Evolutionary conservation across 2,888 invertebrate species (phyloP).

Genomic region (Lepidonotus clava): DNA sequence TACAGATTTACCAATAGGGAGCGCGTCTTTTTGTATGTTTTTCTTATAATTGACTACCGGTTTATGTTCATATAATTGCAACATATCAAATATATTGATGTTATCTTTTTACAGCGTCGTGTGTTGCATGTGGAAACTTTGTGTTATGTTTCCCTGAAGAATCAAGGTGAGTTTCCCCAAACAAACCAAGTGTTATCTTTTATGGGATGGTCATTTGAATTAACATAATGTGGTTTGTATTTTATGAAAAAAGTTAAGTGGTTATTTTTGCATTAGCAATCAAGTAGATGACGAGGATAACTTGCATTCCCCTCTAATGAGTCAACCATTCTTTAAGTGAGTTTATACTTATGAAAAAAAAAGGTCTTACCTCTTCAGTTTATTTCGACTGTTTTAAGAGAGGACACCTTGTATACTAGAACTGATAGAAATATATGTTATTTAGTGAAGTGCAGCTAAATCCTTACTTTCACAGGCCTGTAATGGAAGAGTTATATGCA

Average conservation of each 20-base stretch:
- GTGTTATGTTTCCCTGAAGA: conserved; percentile 82
- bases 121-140: conserved; percentile 83
- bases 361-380: too few relatives aligned
- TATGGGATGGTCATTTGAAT: neutral
- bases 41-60: too few relatives aligned
- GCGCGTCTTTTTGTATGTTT: too few relatives aligned
- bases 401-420: neutral
- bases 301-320: too few relatives aligned
- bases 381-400: too few relatives aligned
- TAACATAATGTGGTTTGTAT: neutral
- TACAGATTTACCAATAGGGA: too few relatives aligned
- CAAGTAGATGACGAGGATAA: too few relatives aligned
- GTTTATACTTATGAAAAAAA: too few relatives aligned
- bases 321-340: too few relatives aligned
- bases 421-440: neutral
- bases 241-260: neutral
- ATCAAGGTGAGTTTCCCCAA: conserved; percentile 73
- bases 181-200: neutral
- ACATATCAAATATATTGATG: too few relatives aligned
- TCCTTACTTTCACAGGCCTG: conserved; percentile 66
- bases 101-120: conserved; percentile 81
- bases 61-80: too few relatives aligned
- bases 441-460: neutral
- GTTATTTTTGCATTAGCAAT: too few relatives aligned
- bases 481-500: conserved; percentile 80